Conservation (phyloP, 2,888 invertebrate genomes). For the Lapara coniferarum region DNA sequence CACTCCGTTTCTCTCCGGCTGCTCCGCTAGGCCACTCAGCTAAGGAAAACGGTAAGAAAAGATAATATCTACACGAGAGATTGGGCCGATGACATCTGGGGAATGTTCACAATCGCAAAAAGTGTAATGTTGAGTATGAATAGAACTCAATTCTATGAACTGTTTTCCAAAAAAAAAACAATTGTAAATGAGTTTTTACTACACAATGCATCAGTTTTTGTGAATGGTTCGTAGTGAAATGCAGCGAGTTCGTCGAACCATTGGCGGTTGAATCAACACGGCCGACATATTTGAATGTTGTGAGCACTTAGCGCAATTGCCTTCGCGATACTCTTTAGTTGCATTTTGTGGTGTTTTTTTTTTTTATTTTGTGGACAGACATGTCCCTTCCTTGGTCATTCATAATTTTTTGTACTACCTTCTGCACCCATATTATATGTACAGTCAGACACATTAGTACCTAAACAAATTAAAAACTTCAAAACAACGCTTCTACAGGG, state of each 20-base stretch:
- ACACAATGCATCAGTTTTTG: constrained; percentile 39
- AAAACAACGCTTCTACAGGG: too few relatives aligned
- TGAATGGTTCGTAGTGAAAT: constrained; percentile 30
- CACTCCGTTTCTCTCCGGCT: not conserved
- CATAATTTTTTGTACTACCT: too few relatives aligned
- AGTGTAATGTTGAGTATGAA: not conserved
- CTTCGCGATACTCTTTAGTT: constrained; percentile 30
- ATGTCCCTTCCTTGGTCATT: too few relatives aligned
- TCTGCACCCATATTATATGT: too few relatives aligned
- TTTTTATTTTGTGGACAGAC: not conserved
- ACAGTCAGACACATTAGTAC: too few relatives aligned
- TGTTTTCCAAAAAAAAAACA: not conserved
- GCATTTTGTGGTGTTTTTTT: not conserved
- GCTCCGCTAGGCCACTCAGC: not conserved
- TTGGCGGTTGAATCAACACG: constrained; percentile 63
- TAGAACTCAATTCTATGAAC: not conserved
- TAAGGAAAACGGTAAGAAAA: not conserved
- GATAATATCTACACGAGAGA: not conserved
- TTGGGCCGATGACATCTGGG: not conserved
- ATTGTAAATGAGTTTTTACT: constrained; percentile 4
- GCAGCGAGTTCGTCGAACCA: constrained; percentile 47
- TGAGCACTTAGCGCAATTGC: constrained; percentile 71
- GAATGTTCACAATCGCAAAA: not conserved
- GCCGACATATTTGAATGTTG: constrained; percentile 59
- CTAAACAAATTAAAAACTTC: too few relatives aligned